Evolutionary conservation across 1,140 invertebrate species (phyloP), one percentile per base, ranked within the genome.

Genomic region (Cotesia typhae): DNA sequence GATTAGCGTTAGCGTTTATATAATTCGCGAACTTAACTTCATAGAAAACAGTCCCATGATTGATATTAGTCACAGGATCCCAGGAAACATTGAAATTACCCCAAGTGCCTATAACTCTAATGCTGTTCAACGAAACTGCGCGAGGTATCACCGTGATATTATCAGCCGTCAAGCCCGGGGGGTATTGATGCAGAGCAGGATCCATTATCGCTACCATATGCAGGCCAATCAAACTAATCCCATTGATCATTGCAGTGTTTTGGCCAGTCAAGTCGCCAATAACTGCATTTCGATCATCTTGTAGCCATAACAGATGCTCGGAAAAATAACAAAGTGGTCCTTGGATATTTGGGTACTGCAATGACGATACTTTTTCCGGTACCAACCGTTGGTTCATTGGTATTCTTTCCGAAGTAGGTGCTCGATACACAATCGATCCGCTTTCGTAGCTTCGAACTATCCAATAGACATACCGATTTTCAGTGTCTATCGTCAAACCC

Each of bases 41-140:
- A 79, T 97, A 98, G 76, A 92, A 94, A 0, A 97, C 90, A 7
- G 89, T 89, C 35, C 94, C 94, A 78, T 94, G 93, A 76, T 94
- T 96, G 2, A 93, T 91, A 70, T 92, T 91, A 0, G 83, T 84
- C 0, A 93, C 90, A 0, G 92, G 90, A 9, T 90, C 83, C 95
- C 95, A 97, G 0, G 89, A 90, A n/a, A 97, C 90, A 52, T 92
- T 93, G 76, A 96, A 96, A 28, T 89, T 89, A 52, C 93, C 86
- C 89, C 91, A 94, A 4, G 88, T 90, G 0, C 94, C 95, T 4
- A 88, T 81, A 1, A 96, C 89, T 68, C 82, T 82, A 51, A 96
- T 90, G 0, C 90, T 91, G 1, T 87, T 85, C 4, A 86, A 75
- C 6, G 90, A 81, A 2, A 97, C 90, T 0, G 89, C 79, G 59